These are phyloP conservation scores for Condylostylus longicornis DNA, from an alignment of 1,140 invertebrate species.

Conservation along the genomic window DNA sequence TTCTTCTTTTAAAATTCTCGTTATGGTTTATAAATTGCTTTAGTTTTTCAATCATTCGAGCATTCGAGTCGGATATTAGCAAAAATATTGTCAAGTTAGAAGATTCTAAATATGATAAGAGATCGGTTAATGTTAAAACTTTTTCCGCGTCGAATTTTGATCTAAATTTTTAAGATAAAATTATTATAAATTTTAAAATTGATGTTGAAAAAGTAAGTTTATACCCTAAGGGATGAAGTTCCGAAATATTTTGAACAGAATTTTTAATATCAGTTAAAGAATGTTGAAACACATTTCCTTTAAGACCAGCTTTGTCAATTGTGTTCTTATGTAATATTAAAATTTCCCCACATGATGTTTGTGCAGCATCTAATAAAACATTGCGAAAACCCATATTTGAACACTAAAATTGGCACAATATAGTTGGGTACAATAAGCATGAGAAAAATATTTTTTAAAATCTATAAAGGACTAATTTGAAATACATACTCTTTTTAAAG, in stretches of 20 bases:
- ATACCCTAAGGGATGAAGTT: conserved; percentile 29
- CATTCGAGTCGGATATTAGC: conserved; percentile 22
- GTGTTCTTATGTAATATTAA: conserved; percentile 23
- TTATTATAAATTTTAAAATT: not conserved
- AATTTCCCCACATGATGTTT: conserved; percentile 27
- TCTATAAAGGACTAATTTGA: not conserved
- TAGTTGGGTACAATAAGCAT: too few species aligned
- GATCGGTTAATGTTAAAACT: conserved; percentile 18
- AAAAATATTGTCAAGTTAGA: conserved; percentile 20
- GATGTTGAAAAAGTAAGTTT: not conserved
- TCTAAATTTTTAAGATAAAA: conserved; percentile 8
- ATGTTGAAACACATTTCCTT: conserved; percentile 12
- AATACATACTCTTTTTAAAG: conserved; percentile 22
- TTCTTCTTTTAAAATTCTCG: conserved; percentile 19
- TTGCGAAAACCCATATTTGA: conserved; percentile 26
- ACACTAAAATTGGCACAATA: conserved; percentile 15
- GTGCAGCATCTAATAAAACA: conserved; percentile 23
- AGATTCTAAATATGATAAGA: conserved; percentile 20
- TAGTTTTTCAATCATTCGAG: conserved; percentile 21
- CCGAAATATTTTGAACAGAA: conserved; percentile 19
- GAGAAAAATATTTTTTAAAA: not conserved
- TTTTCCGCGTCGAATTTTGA: conserved; percentile 23
- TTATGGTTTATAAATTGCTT: conserved; percentile 18
- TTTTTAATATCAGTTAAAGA: conserved; percentile 21
- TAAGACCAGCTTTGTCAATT: conserved; percentile 16